phyloP scores from a whole-genome alignment of 2,113 vertebrate genomes.

The Cervus canadensis region DNA sequence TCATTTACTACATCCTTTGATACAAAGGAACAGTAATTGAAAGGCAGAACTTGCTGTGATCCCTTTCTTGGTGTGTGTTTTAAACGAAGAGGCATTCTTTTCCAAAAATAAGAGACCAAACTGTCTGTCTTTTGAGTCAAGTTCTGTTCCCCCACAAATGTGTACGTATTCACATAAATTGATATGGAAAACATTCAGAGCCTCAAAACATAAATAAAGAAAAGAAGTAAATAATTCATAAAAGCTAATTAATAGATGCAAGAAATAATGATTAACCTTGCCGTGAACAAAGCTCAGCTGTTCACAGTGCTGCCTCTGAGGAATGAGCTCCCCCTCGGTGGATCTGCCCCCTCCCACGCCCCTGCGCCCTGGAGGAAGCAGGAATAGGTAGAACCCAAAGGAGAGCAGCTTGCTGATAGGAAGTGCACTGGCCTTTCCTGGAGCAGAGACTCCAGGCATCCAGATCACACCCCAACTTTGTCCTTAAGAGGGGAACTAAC shows the following conservation, averaged over 20 bases:
- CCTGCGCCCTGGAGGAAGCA: background rate
- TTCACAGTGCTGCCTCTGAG: background rate
- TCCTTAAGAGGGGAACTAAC: background rate
- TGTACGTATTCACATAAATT: background rate
- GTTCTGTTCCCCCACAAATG: background rate
- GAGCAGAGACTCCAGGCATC: too few relatives aligned
- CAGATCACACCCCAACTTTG: background rate
- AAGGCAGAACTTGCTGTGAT: slow-evolving; percentile 21
- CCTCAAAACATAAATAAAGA: background rate
- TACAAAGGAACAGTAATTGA: slow-evolving; percentile 16
- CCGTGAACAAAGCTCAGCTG: background rate
- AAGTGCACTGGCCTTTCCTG: background rate
- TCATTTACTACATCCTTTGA: background rate
- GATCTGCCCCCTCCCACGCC: background rate
- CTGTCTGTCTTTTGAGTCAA: background rate
- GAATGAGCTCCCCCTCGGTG: background rate
- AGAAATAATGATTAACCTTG: background rate
- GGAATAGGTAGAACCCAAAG: background rate
- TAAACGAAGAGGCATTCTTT: background rate
- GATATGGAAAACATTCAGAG: background rate
- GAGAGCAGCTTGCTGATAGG: background rate
- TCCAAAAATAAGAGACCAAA: background rate
- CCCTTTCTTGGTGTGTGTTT: background rate
- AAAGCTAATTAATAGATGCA: background rate
- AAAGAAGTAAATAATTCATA: background rate